Conservation (phyloP, 35 echinoderm and acorn worm genomes). For the Apostichopus californicus region DNA sequence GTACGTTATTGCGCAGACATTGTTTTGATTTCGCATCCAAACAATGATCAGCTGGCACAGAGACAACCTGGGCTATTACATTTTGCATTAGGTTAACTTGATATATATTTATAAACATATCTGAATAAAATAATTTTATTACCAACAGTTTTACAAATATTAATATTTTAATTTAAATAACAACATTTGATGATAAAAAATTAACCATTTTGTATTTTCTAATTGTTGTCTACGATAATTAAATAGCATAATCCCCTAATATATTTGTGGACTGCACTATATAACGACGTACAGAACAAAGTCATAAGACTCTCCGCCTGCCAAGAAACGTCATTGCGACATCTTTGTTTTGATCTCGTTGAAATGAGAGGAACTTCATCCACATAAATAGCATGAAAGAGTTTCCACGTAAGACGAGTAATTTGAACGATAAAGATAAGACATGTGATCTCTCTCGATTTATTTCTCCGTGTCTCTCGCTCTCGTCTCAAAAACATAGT, state of each 20-base stretch:
- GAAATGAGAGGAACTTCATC: not conserved
- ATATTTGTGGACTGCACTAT: not conserved
- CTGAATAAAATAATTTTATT: too few relatives aligned
- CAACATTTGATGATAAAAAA: not conserved
- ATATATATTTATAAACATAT: not conserved
- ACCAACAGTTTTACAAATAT: too few relatives aligned
- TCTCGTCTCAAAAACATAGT: too few relatives aligned
- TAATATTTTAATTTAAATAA: too few relatives aligned
- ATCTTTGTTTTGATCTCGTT: not conserved
- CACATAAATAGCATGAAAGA: too few relatives aligned
- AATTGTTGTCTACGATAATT: not conserved
- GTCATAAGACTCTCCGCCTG: constrained; percentile 1
- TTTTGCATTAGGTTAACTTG: not conserved
- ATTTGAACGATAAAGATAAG: too few relatives aligned
- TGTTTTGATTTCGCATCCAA: constrained; percentile 43
- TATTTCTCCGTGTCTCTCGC: too few relatives aligned
- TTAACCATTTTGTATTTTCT: not conserved
- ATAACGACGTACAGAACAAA: constrained; percentile 21
- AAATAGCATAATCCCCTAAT: not conserved
- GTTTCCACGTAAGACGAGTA: too few relatives aligned
- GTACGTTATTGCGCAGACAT: not conserved
- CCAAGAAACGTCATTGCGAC: not conserved
- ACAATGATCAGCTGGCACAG: constrained; percentile 3
- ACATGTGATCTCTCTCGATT: too few relatives aligned
- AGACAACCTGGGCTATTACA: not conserved